Evolutionary conservation across 2,888 invertebrate species (phyloP).

Genomic region (Ectropis crepuscularia): DNA sequence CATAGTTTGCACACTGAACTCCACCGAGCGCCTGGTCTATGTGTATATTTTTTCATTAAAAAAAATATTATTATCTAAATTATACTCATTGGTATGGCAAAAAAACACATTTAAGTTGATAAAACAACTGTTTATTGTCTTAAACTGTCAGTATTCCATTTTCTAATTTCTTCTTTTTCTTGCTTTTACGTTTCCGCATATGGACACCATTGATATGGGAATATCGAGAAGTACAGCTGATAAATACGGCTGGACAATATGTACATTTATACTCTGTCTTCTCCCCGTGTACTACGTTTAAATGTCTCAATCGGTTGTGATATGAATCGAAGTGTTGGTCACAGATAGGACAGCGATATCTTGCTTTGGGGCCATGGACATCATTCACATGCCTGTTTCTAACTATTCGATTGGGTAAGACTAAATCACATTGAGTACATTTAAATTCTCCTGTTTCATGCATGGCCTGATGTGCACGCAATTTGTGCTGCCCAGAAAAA

Average conservation of each 20-base stretch:
- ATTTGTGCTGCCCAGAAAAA: constrained; percentile 69
- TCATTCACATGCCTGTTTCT: constrained; percentile 55
- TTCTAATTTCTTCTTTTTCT: constrained; percentile 28
- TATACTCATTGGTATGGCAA: not conserved
- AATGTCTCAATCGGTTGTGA: constrained; percentile 58
- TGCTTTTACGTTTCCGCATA: constrained; percentile 46
- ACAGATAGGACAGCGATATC: constrained; percentile 66
- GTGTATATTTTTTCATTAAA: too few species aligned
- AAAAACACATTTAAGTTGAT: not conserved
- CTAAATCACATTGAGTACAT: constrained; percentile 70
- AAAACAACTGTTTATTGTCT: not conserved
- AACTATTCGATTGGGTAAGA: constrained; percentile 59
- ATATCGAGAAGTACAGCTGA: constrained; percentile 65
- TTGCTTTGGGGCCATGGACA: constrained; percentile 58
- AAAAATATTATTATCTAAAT: too few species aligned
- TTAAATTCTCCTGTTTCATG: constrained; percentile 68
- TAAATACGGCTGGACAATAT: constrained; percentile 59
- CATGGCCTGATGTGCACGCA: constrained; percentile 65
- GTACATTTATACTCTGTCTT: constrained; percentile 60
- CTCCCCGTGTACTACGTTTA: constrained; percentile 59
- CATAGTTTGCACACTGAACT: too few species aligned
- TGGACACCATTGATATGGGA: constrained; percentile 68
- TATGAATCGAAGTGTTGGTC: constrained; percentile 59
- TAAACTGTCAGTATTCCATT: constrained; percentile 10
- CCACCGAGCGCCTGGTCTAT: too few species aligned